A percentile compares a stretch with the other conserved stretches of the same genome.
These are phyloP conservation scores for Nymphalis io DNA, from an alignment of 1,140 invertebrate genomes.

Conservation along the genomic window DNA sequence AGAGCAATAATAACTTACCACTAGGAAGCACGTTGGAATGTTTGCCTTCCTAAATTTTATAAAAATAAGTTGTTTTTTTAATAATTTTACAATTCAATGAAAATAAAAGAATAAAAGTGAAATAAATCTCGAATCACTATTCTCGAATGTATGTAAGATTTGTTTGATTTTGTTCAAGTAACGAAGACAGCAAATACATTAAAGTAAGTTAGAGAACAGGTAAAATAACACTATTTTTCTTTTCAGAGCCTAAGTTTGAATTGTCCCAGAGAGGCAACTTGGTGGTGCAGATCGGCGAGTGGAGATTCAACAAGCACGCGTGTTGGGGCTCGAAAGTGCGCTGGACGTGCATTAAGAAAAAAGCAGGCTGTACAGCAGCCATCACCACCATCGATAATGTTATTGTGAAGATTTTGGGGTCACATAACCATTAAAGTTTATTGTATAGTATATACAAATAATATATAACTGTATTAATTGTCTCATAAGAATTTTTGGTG, in stretches of 20 bases:
- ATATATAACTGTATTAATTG: background rate
- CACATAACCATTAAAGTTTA: constrained; percentile 64
- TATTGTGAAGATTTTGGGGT: constrained; percentile 67
- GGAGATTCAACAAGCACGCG: constrained; percentile 71
- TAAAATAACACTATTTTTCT: constrained; percentile 25
- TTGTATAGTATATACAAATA: background rate
- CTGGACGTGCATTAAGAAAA: constrained; percentile 75
- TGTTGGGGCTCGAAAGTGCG: constrained; percentile 69
- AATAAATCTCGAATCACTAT: too few species aligned
- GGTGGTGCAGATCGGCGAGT: constrained; percentile 70
- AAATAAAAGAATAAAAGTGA: too few species aligned
- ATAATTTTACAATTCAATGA: too few species aligned
- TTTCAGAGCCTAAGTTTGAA: constrained; percentile 71
- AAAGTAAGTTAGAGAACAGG: background rate
- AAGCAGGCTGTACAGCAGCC: constrained; percentile 65
- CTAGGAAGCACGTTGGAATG: too few species aligned
- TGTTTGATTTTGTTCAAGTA: background rate
- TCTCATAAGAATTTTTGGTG: too few species aligned
- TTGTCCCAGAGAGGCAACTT: constrained; percentile 71
- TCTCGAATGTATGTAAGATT: background rate
- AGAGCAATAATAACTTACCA: too few species aligned
- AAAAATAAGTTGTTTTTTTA: too few species aligned
- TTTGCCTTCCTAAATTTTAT: too few species aligned
- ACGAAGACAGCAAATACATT: background rate
- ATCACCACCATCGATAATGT: constrained; percentile 71